Evolutionary conservation across 1,140 invertebrate species (phyloP), one percentile per base, ranked within the genome.

Genomic region (Platyura marginata): DNA sequence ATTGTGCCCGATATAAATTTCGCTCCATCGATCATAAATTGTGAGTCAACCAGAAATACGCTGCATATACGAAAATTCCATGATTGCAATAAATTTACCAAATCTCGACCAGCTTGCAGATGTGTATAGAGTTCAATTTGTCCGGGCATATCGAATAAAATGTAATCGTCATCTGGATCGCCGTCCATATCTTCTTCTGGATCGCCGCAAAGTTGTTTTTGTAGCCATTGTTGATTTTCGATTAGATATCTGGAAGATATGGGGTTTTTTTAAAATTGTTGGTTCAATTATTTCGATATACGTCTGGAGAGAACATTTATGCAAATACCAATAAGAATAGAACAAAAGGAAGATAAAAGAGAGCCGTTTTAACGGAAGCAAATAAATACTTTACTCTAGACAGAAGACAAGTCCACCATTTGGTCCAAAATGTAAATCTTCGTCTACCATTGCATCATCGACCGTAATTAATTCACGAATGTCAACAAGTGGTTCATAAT

Each of bases 111-210:
- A 11, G 91, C 79, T 38, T 83, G 79, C 55, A 98, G 72, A 63
- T 98, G 94, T 21, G 91, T 96, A 61, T 97, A 98, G 1, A 99
- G 65, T 64, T 99, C 96, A 48, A 99, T 94, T 72, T 98, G 95
- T 3, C 95, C 94, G 10, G 95, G 94, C 62, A 93, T 97, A 67
- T 98, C 95, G 61, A 99, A 97, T n/a, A 99, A 64, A 41, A 97
- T 78, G 56, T 98, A 98, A 64, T 98, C 94, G 48, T 86, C 79
- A 46, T 87, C 80, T 2, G 75, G 70, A 42, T 83, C 77, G 11
- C 69, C 67, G 1, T 16, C 39, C 41, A 37, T 21, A 4, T 56
- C 42, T 44, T 54, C 54, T 21, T 63, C 57, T 11, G 72, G 70
- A 39, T 53, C 54, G 6, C 55, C 57, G 11, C 74, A 77, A 11